Evolutionary conservation across 2,888 invertebrate species (phyloP).

Genomic region (Caenorhabditis wallacei): DNA sequence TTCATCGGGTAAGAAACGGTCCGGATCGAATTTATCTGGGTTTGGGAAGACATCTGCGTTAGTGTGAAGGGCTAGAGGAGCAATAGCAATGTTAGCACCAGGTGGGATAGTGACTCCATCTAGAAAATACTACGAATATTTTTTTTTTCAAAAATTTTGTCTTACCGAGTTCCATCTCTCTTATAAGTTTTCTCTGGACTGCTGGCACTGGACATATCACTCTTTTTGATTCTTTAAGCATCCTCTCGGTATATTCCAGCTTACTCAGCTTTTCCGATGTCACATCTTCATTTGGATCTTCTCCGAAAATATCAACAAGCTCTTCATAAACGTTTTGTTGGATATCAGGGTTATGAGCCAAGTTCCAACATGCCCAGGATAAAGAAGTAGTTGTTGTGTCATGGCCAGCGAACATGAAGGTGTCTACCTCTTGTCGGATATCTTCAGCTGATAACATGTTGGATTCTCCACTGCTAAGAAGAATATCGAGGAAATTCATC

Average conservation of each 20-base stretch:
- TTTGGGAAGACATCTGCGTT: slow-evolving; percentile 71
- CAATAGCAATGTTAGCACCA: slow-evolving; percentile 47
- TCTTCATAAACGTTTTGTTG: slow-evolving; percentile 66
- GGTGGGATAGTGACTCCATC: slow-evolving; percentile 50
- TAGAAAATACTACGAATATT: slow-evolving; percentile 16
- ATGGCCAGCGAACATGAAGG: slow-evolving; percentile 84
- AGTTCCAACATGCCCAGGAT: slow-evolving; percentile 71
- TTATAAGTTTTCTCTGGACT: slow-evolving; percentile 60
- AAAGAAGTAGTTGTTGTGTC: slow-evolving; percentile 72
- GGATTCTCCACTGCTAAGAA: slow-evolving; percentile 83
- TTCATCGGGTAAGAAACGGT: slow-evolving; percentile 84
- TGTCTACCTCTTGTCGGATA: slow-evolving; percentile 85
- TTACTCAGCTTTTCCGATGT: slow-evolving; percentile 39
- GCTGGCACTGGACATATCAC: slow-evolving; percentile 74
- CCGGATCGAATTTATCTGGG: slow-evolving; percentile 84
- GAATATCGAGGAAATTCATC: slow-evolving; percentile 84
- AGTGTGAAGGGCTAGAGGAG: slow-evolving; percentile 61
- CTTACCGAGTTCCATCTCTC: slow-evolving; percentile 38
- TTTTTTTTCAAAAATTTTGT: not conserved
- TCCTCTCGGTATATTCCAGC: slow-evolving; percentile 52
- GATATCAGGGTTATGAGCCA: slow-evolving; percentile 69
- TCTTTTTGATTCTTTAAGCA: slow-evolving; percentile 74
- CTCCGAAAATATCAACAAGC: slow-evolving; percentile 56
- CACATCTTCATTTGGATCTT: slow-evolving; percentile 68
- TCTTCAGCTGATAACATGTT: slow-evolving; percentile 83